Base-by-base conservation (phyloP, 2,113 vertebrate genomes). In the Gracilinanus agilis region DNA sequence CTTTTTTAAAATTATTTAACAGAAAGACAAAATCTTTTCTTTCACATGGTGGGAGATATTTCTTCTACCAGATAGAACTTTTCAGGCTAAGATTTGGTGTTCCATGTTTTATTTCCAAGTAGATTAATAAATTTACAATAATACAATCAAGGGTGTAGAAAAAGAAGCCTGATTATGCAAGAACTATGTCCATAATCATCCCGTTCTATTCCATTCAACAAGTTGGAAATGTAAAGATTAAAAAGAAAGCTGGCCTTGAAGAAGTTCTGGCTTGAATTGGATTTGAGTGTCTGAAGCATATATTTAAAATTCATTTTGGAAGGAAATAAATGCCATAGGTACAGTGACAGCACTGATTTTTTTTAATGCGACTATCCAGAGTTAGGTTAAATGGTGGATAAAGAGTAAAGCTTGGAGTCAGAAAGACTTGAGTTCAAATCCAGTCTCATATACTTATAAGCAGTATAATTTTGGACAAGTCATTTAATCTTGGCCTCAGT, bases 111-210 rank as follows among this genome's bases (percentile, higher is more conserved):
- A 61, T 29, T 93, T 92, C 89, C 54, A 34, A 49, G 53, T 25
- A 25, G 91, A 44, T 95, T 93, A 94, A 4, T 44, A 40, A 93
- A 61, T 75, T 29, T 96, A 53, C 92, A 92, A 49, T 92, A 90
- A 54, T 54, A 89, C 25, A 90, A 93, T 89, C 0, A 13, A 94
- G 88, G 88, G 27, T 92, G 94, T 88, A 95, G 88, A 90, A 92
- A 89, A 88, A 53, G 29, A 55, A 55, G 12, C 34, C 53, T 44
- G 2, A 95, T 93, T 91, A 40, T 34, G n/a, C 19, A 67, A 92
- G 53, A 54, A 94, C 53, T 58, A 54, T 44, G 2, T 61, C n/a
- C 55, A 67, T n/a, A 67, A 34, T 13, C 29, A 34, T 67, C 61
- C 61, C 61, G 16, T 67, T 67, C 29, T 13, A 67, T 12, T 67